phyloP scores from a whole-genome alignment of 2,888 invertebrate genomes.

The Tachina lurida region DNA sequence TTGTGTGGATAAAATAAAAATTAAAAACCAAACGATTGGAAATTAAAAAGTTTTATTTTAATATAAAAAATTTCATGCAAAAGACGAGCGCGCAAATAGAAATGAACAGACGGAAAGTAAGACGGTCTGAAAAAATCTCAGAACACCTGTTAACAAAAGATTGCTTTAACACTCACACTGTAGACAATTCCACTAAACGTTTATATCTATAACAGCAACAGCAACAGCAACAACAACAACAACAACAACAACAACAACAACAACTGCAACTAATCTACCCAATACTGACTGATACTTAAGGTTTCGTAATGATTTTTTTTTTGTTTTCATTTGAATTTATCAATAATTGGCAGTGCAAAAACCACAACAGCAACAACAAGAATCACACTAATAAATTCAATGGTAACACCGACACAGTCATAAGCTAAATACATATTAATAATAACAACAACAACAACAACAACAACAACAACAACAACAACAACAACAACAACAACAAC shows the following conservation, averaged over 20 bases:
- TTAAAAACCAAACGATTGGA: slow-evolving; percentile 18
- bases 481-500: too few relatives aligned
- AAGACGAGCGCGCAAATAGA: slow-evolving; percentile 61
- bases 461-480: background rate
- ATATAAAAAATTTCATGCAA: slow-evolving; percentile 51
- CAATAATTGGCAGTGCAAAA: slow-evolving; percentile 20
- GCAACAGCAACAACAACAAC: background rate
- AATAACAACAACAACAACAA: slow-evolving; percentile 19
- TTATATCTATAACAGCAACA: slow-evolving; percentile 1
- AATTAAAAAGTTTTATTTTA: slow-evolving; percentile 20
- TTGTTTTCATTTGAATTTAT: slow-evolving; percentile 17
- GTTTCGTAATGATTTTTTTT: slow-evolving; percentile 57
- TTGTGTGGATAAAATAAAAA: background rate
- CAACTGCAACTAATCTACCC: background rate
- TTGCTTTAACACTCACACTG: slow-evolving; percentile 18
- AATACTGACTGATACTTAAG: background rate
- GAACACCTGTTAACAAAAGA: slow-evolving; percentile 67
- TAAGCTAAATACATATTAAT: background rate
- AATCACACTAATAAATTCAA: slow-evolving; percentile 19
- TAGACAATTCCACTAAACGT: slow-evolving; percentile 30
- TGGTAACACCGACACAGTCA: slow-evolving; percentile 29
- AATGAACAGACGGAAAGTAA: slow-evolving; percentile 30
- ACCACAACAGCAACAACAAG: slow-evolving; percentile 33
- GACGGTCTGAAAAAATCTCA: slow-evolving; percentile 23
- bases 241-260: background rate